These are phyloP conservation scores for Clitarchus hookeri DNA, from an alignment of 2,888 invertebrate species.

Conservation along the genomic window DNA sequence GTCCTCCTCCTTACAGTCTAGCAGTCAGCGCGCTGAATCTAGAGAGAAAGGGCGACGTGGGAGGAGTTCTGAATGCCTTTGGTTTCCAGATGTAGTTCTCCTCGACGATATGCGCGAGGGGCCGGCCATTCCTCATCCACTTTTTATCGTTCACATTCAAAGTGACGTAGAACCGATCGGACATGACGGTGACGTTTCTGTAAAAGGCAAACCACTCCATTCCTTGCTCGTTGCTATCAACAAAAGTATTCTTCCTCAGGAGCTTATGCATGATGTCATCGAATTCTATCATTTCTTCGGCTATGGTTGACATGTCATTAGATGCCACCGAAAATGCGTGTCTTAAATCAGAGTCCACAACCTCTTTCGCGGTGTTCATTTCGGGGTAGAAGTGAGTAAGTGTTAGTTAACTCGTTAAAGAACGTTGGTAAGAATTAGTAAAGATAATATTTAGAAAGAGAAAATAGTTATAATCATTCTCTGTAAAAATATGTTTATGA, in stretches of 20 bases:
- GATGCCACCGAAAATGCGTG: background rate
- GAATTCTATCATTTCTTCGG: background rate
- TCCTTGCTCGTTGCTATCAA: background rate
- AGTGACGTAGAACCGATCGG: background rate
- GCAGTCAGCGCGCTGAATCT: background rate
- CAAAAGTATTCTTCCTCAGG: background rate
- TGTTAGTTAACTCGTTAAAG: background rate
- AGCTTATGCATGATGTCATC: background rate
- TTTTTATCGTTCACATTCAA: background rate
- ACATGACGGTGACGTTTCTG: background rate
- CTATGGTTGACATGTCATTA: background rate
- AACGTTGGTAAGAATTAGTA: background rate
- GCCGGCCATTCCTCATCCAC: background rate
- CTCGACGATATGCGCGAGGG: background rate
- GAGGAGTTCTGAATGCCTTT: background rate
- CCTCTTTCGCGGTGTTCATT: background rate
- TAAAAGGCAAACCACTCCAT: background rate
- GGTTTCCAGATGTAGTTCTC: background rate
- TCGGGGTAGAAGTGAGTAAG: background rate
- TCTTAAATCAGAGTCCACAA: background rate
- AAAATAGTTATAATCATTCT: background rate
- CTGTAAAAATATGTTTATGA: background rate
- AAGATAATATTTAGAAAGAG: background rate
- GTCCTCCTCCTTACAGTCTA: background rate
- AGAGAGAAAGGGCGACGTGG: background rate